Conservation (phyloP, 1,140 invertebrate genomes). For the Euwallacea fornicatus region DNA sequence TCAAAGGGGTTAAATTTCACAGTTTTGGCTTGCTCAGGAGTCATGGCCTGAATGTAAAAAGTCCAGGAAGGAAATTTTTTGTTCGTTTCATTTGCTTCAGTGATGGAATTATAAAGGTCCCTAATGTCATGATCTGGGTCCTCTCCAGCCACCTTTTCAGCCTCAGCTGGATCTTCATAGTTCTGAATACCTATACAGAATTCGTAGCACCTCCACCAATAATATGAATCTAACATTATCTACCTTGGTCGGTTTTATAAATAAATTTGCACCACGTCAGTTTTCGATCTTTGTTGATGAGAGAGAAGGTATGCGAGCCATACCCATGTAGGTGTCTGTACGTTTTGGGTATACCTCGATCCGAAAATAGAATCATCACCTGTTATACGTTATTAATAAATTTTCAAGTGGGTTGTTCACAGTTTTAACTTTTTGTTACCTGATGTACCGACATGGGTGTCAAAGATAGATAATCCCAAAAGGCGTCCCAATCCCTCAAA, state of each 20-base stretch:
- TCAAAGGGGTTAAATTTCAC: conserved; percentile 87
- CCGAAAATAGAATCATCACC: conserved; percentile 77
- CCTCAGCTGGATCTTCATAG: conserved; percentile 64
- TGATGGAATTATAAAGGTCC: conserved; percentile 86
- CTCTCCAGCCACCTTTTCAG: conserved; percentile 62
- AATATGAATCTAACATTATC: not conserved
- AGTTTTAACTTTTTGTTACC: conserved; percentile 49
- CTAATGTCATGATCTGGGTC: conserved; percentile 80
- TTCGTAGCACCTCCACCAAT: not conserved
- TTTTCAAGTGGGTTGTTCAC: not conserved
- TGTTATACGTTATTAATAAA: conserved; percentile 2
- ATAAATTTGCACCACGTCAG: conserved; percentile 86
- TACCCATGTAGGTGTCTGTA: conserved; percentile 88
- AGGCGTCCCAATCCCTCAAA: conserved; percentile 82
- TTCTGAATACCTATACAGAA: conserved; percentile 63
- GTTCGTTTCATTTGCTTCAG: conserved; percentile 55
- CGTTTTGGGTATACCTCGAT: conserved; percentile 84
- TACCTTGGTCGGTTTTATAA: conserved; percentile 84
- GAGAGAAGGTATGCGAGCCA: conserved; percentile 87
- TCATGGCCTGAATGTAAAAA: conserved; percentile 72
- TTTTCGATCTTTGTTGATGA: conserved; percentile 74
- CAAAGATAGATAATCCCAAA: conserved; percentile 88
- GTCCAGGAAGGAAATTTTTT: conserved; percentile 74
- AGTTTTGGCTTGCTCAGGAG: conserved; percentile 63
- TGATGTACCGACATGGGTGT: conserved; percentile 83